Percentiles rank a stretch among this genome's conserved stretches.
Evolutionary conservation across 2,888 invertebrate genomes (phyloP).

Genomic region (Athripsodes cinereus): DNA sequence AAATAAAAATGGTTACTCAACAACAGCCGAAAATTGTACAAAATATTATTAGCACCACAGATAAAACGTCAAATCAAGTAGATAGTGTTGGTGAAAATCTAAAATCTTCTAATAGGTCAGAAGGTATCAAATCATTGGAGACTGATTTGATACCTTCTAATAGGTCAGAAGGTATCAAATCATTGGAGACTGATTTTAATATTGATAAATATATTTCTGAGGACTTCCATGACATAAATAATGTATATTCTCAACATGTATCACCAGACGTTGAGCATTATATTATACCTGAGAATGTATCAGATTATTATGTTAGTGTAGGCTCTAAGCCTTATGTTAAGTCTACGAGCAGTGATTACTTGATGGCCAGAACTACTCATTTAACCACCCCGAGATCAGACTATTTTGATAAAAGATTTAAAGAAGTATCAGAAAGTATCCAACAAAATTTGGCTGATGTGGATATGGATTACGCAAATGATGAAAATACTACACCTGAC

Average conservation of each 20-base stretch:
- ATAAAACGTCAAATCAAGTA: not conserved
- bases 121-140: constrained; percentile 34
- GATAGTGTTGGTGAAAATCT: not conserved
- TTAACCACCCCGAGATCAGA: constrained; percentile 51
- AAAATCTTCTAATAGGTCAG: constrained; percentile 24
- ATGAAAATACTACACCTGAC: constrained; percentile 19
- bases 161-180: constrained; percentile 31
- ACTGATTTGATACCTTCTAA: not conserved
- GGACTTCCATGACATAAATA: constrained; percentile 46
- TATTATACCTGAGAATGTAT: constrained; percentile 29
- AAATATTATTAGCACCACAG: not conserved
- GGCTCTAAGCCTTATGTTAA: constrained; percentile 12
- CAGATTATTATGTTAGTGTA: constrained; percentile 25
- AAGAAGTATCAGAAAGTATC: constrained; percentile 49
- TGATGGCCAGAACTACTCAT: constrained; percentile 29
- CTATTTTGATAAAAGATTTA: constrained; percentile 49
- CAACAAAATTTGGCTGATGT: constrained; percentile 42
- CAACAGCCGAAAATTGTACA: not conserved
- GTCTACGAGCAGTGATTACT: not conserved
- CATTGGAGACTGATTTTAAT: constrained; percentile 33
- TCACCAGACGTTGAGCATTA: constrained; percentile 39
- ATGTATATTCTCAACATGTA: constrained; percentile 47
- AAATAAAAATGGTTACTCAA: not conserved
- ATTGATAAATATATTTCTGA: constrained; percentile 44
- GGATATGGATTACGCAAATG: constrained; percentile 23